phyloP scores from a whole-genome alignment of 2,797 vertebrate genomes.

The Antrozous pallidus region DNA sequence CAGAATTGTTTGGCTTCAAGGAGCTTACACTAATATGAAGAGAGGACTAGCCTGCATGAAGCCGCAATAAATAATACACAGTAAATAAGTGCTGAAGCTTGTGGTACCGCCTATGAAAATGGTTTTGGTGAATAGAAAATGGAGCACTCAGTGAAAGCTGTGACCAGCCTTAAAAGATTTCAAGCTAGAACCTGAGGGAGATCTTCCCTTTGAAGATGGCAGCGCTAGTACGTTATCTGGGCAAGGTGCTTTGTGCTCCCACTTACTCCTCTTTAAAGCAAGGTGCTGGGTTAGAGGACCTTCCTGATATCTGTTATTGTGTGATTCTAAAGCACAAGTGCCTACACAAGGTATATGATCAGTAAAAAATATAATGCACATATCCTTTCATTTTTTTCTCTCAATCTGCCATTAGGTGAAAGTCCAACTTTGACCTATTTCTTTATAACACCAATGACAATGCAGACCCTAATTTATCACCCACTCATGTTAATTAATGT shows the following conservation, averaged over 20 bases:
- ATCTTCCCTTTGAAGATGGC: background rate
- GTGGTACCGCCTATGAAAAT: background rate
- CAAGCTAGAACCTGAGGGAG: background rate
- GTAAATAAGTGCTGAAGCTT: background rate
- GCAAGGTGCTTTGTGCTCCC: background rate
- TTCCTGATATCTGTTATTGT: background rate
- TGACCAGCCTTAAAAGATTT: background rate
- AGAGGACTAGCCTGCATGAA: background rate
- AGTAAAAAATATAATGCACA: background rate
- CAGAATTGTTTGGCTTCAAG: background rate
- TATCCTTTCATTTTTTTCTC: background rate
- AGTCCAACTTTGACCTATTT: slow-evolving; percentile 27
- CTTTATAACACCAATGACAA: background rate
- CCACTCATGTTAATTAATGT: background rate
- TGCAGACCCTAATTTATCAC: background rate
- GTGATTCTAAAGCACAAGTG: background rate
- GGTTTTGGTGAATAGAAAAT: background rate
- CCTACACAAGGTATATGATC: background rate
- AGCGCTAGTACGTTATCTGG: background rate
- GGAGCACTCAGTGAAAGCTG: background rate
- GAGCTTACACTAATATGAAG: background rate
- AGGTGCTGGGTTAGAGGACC: background rate
- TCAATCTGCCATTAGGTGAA: background rate
- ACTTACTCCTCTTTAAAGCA: background rate
- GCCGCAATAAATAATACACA: background rate